A percentile compares a stretch with the other conserved stretches of the same genome.
phyloP scores from a whole-genome alignment of 2,113 vertebrate species.

The Rhinopomastus cyanomelas region DNA sequence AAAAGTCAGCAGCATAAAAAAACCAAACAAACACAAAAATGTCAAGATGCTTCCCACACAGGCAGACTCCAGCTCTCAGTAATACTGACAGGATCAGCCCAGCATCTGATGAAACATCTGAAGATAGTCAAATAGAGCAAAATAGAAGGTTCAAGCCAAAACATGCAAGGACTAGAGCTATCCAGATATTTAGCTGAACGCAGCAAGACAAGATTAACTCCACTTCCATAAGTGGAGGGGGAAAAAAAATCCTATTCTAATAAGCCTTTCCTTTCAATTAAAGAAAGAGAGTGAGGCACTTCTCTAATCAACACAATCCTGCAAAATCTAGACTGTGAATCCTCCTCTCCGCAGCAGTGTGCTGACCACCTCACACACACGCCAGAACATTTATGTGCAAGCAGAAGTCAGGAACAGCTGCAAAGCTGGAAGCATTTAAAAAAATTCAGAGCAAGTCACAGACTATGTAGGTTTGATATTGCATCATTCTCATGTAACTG shows the following conservation, averaged over 20 bases:
- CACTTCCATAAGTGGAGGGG: background rate
- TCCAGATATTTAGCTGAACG: background rate
- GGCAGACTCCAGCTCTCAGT: background rate
- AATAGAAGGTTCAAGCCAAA: background rate
- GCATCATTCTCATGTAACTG: background rate
- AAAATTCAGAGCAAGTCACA: background rate
- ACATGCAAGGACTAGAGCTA: background rate
- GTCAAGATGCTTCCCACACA: background rate
- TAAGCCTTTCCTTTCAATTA: background rate
- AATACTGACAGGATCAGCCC: background rate
- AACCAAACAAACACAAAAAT: too few relatives aligned
- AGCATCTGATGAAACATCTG: background rate
- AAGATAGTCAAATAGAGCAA: background rate
- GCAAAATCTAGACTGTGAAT: slow-evolving; percentile 5
- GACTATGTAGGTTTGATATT: background rate
- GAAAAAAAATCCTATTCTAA: background rate
- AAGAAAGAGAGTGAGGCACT: background rate
- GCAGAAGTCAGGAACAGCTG: background rate
- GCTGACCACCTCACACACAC: background rate
- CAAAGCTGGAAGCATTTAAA: background rate
- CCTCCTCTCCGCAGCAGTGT: background rate
- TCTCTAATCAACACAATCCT: background rate
- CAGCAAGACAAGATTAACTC: background rate
- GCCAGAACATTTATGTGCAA: background rate
- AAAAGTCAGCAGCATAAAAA: background rate